Conservation (phyloP, 1,140 invertebrate species). For the Pogonognathellus flavescens region DNA sequence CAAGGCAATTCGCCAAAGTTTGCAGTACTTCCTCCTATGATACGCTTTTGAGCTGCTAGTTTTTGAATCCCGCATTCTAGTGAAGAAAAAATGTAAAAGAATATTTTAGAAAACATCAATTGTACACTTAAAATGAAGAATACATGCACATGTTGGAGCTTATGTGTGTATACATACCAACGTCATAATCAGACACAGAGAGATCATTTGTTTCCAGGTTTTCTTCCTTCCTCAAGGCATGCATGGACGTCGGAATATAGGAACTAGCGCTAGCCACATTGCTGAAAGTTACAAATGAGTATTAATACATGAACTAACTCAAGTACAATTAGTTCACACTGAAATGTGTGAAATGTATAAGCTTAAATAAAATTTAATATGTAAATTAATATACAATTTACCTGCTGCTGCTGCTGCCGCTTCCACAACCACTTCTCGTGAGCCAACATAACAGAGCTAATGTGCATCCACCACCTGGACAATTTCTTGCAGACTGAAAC, state of each 20-base stretch:
- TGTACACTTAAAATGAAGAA: not conserved
- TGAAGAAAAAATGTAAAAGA: conserved; percentile 67
- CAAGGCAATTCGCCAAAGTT: conserved; percentile 84
- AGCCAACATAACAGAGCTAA: conserved; percentile 67
- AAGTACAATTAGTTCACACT: not conserved
- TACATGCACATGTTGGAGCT: not conserved
- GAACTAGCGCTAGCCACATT: conserved; percentile 27
- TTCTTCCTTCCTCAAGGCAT: conserved; percentile 63
- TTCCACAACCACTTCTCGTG: conserved; percentile 63
- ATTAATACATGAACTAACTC: not conserved
- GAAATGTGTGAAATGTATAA: not conserved
- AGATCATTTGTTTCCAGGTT: conserved; percentile 64
- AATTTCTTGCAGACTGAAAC: conserved; percentile 60
- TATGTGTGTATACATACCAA: conserved; percentile 61
- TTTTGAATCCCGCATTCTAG: conserved; percentile 77
- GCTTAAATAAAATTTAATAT: too few species aligned
- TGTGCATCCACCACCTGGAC: conserved; percentile 65
- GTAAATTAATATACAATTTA: not conserved
- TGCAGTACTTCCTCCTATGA: conserved; percentile 81
- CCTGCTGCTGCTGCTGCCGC: conserved; percentile 37
- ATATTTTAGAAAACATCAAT: too few species aligned
- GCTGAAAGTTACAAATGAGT: conserved; percentile 1
- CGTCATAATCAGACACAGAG: conserved; percentile 66
- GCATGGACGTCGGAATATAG: conserved; percentile 49
- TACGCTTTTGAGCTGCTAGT: conserved; percentile 78